Percentiles rank a stretch among this genome's conserved stretches.
These are phyloP conservation scores for Drosophila setifemur DNA, from an alignment of 1,140 invertebrate species.

Conservation along the genomic window DNA sequence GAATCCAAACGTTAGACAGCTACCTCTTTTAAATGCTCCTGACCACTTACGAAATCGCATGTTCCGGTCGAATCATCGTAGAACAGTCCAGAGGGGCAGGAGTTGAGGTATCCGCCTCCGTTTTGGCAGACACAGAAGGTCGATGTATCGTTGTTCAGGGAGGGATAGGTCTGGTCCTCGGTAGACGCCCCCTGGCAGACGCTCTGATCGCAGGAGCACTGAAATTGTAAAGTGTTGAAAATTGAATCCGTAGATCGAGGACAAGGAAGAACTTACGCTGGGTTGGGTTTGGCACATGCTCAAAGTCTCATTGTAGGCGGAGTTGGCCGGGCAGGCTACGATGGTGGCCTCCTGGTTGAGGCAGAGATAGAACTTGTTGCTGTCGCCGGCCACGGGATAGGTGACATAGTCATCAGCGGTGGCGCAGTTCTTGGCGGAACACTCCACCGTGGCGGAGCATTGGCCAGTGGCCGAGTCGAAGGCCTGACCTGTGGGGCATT, in stretches of 20 bases:
- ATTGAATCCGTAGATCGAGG: neutral
- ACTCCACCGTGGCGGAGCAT: constrained; percentile 25
- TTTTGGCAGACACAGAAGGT: constrained; percentile 45
- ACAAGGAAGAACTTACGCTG: constrained; percentile 65
- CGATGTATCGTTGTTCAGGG: constrained; percentile 25
- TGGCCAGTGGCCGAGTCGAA: constrained; percentile 15
- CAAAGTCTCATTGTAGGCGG: neutral
- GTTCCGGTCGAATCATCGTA: neutral
- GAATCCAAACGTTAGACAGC: neutral
- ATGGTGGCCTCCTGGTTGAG: constrained; percentile 20
- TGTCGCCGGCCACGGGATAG: constrained; percentile 25
- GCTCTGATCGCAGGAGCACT: constrained; percentile 53
- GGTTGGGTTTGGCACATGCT: constrained; percentile 41
- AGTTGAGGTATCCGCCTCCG: constrained; percentile 32
- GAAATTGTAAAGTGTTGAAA: neutral
- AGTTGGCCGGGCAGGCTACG: constrained; percentile 19
- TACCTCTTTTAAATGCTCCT: no score
- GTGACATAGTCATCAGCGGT: constrained; percentile 15
- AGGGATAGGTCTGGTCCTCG: constrained; percentile 19
- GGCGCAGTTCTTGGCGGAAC: constrained; percentile 23
- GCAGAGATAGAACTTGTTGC: constrained; percentile 45
- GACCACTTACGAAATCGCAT: constrained; percentile 48
- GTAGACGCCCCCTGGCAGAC: constrained; percentile 26
- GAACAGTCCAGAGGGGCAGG: constrained; percentile 26
- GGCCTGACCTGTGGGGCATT: constrained; percentile 42